Conservation (phyloP, 2,888 invertebrate genomes). For the Drosophila atripex region DNA sequence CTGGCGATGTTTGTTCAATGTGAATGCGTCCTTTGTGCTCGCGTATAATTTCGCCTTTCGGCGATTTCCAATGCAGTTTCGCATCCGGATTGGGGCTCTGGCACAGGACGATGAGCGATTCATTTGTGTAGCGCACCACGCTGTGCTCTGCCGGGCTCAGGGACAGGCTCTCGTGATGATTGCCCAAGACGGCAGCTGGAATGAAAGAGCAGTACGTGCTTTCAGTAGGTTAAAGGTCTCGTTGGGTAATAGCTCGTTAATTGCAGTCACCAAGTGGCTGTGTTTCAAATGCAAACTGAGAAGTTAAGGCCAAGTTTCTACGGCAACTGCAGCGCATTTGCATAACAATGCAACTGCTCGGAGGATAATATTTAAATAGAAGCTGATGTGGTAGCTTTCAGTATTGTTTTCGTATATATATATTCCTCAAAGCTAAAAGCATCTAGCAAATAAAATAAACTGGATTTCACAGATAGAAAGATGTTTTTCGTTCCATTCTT, state of each 20-base stretch:
- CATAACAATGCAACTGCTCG: slow-evolving; percentile 28
- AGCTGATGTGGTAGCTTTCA: slow-evolving; percentile 23
- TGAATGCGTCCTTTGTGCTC: slow-evolving; percentile 84
- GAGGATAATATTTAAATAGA: slow-evolving; percentile 39
- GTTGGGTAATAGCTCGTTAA: slow-evolving; percentile 58
- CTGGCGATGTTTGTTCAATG: slow-evolving; percentile 81
- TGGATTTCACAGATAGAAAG: too few species aligned
- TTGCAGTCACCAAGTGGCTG: slow-evolving; percentile 35
- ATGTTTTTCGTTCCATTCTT: too few species aligned
- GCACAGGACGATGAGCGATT: slow-evolving; percentile 84
- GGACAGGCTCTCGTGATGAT: slow-evolving; percentile 78
- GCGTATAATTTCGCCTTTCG: slow-evolving; percentile 82
- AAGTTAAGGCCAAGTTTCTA: slow-evolving; percentile 31
- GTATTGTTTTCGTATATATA: slow-evolving; percentile 1
- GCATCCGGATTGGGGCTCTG: slow-evolving; percentile 74
- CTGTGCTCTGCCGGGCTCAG: slow-evolving; percentile 81
- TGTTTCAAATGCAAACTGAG: slow-evolving; percentile 48
- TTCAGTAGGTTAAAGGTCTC: not conserved
- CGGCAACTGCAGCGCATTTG: slow-evolving; percentile 26
- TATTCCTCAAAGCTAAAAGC: not conserved
- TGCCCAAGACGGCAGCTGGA: slow-evolving; percentile 77
- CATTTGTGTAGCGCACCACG: slow-evolving; percentile 84
- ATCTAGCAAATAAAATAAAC: not conserved
- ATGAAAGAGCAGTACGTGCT: not conserved
- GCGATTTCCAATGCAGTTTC: slow-evolving; percentile 83